Percentiles rank a stretch among this genome's conserved stretches.
Evolutionary conservation across 2,113 vertebrate genomes (phyloP).

Genomic region (Aegithalos caudatus): DNA sequence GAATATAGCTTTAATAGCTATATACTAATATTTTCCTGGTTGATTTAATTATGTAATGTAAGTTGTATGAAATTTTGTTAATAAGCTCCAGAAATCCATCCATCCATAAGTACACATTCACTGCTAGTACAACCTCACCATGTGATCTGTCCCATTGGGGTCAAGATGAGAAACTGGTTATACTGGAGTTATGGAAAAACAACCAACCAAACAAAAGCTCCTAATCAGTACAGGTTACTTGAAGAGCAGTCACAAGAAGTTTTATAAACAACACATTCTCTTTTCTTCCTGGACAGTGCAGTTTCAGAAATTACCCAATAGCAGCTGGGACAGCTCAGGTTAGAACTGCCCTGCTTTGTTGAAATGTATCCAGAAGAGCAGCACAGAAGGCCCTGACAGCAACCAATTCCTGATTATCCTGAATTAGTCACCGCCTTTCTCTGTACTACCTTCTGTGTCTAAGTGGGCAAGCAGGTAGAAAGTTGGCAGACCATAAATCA

Average conservation of each 20-base stretch:
- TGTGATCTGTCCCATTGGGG: not conserved
- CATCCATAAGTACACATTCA: not conserved
- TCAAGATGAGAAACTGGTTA: not conserved
- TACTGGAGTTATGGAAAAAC: not conserved
- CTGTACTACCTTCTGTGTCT: not conserved
- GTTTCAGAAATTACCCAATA: not conserved
- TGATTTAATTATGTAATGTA: not conserved
- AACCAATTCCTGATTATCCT: not conserved
- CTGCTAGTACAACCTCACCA: not conserved
- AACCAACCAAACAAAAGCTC: not conserved
- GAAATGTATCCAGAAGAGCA: not conserved
- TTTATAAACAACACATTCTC: not conserved
- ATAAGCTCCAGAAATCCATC: not conserved
- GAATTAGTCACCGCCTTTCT: not conserved
- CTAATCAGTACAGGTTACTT: not conserved
- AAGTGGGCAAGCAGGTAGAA: not conserved
- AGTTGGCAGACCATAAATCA: not conserved
- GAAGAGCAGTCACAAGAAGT: not conserved
- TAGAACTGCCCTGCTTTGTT: not conserved
- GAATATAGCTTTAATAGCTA: not conserved
- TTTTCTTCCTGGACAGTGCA: not conserved
- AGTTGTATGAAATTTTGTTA: not conserved
- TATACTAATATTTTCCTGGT: not conserved
- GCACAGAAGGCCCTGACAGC: not conserved
- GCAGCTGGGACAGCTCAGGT: not conserved